Evolutionary conservation across 2,113 vertebrate species (phyloP), one percentile per base, ranked within the genome.

Genomic region (Girardinichthys multiradiatus): DNA sequence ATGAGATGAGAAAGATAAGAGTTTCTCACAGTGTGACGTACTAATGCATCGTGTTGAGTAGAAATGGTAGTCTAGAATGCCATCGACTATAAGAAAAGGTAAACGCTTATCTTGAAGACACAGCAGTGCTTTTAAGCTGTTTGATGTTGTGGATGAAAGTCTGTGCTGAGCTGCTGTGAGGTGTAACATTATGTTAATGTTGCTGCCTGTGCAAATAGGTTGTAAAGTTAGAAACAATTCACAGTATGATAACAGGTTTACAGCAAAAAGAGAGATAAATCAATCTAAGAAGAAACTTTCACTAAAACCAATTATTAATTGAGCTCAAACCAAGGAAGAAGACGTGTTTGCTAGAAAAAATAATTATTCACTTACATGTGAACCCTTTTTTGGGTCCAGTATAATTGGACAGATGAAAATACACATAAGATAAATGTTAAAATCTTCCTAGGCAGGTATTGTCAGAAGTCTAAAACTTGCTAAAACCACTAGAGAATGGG

Each of bases 61-160:
- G 57, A 63, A 48, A 72, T 71, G 33, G 30, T 11, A 0, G n/a
- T 62, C 60, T 54, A 27, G 26, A 74, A 19, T 13, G 7, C 26
- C 42, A 28, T 24, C 7, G 61, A 33, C 45, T 28, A 17, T 35
- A 68, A 60, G 61, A 51, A 62, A 14, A n/a, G 48, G 15, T 57
- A 17, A 17, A 28, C 51, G 31, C 61, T 71, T 48, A 63, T 68
- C 28, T 33, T 21, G 24, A 21, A 54, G 37, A 63, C 39, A 57
- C 2, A 9, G 28, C 51, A 33, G 27, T 59, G 37, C 57, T 68
- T n/a, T 11, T 48, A 4, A 30, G 48, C 48, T 68, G 62, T 63
- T 68, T 81, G 54, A 62, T 71, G 57, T 17, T 61, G 19, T n/a
- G 45, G 35, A 76, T 11, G 64, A 4, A 51, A 70, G 31, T 19